phyloP scores from a whole-genome alignment of 2,888 invertebrate species.

The Herminia tarsipennalis region DNA sequence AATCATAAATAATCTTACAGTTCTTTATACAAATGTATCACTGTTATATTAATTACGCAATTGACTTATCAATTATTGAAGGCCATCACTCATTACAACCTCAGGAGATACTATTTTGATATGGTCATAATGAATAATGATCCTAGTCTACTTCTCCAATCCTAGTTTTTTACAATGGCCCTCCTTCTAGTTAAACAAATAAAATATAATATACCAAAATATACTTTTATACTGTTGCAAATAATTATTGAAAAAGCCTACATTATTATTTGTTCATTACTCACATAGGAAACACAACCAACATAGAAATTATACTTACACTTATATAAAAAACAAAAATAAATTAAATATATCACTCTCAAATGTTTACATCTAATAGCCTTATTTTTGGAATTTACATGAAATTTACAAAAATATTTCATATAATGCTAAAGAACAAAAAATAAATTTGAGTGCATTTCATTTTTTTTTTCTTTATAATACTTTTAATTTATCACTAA shows the following conservation, averaged over 20 bases:
- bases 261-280: conserved; percentile 26
- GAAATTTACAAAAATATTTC: conserved; percentile 7
- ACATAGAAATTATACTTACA: conserved; percentile 23
- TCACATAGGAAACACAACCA: conserved; percentile 41
- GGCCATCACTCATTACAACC: no score
- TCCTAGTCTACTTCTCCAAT: no score
- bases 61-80: conserved; percentile 3
- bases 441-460: no score
- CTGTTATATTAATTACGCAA: background rate
- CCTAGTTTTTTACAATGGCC: background rate
- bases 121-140: no score
- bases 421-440: no score
- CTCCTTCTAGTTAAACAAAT: no score
- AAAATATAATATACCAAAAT: background rate
- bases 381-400: no score
- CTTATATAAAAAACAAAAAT: conserved; percentile 9
- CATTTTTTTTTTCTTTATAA: no score
- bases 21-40: no score
- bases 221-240: no score
- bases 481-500: background rate
- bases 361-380: conserved; percentile 18
- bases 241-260: conserved; percentile 14
- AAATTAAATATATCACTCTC: conserved; percentile 12
- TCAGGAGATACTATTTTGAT: no score
- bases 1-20: no score